These are phyloP conservation scores for Colossoma macropomum DNA, from an alignment of 2,113 vertebrate species.

Conservation along the genomic window DNA sequence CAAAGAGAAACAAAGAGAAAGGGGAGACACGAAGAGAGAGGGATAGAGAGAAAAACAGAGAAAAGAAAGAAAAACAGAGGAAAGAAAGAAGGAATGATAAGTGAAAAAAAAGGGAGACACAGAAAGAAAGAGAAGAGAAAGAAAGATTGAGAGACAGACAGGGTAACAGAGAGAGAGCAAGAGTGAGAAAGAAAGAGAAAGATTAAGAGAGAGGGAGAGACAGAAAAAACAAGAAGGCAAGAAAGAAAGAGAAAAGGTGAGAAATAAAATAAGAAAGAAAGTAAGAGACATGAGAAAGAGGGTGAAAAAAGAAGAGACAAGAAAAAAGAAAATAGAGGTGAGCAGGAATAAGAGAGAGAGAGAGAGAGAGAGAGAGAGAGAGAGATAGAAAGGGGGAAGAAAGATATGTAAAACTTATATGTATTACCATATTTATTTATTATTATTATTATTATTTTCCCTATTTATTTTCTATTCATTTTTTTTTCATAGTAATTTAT, in stretches of 20 bases:
- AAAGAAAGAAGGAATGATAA: neutral
- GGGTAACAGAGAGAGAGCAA: neutral
- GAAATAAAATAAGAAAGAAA: neutral
- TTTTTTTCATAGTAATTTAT: too few relatives aligned
- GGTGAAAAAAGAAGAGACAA: neutral
- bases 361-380: constrained; percentile 1
- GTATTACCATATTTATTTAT: too few relatives aligned
- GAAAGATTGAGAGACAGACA: neutral
- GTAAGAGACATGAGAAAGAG: neutral
- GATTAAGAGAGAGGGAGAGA: too few relatives aligned
- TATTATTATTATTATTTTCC: too few relatives aligned
- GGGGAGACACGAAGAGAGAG: neutral
- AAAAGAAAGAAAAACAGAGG: too few relatives aligned
- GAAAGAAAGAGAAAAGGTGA: too few relatives aligned
- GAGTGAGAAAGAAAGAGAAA: neutral
- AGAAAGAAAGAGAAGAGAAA: neutral
- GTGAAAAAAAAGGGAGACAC: neutral
- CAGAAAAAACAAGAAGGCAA: too few relatives aligned
- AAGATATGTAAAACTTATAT: too few relatives aligned
- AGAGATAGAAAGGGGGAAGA: neutral
- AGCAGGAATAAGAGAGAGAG: neutral
- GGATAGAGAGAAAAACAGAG: neutral
- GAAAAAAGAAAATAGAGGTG: neutral
- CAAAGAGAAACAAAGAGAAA: neutral
- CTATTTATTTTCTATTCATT: too few relatives aligned